Evolutionary conservation across 1,140 invertebrate genomes (phyloP).

Genomic region (Caenorhabditis elegans): DNA sequence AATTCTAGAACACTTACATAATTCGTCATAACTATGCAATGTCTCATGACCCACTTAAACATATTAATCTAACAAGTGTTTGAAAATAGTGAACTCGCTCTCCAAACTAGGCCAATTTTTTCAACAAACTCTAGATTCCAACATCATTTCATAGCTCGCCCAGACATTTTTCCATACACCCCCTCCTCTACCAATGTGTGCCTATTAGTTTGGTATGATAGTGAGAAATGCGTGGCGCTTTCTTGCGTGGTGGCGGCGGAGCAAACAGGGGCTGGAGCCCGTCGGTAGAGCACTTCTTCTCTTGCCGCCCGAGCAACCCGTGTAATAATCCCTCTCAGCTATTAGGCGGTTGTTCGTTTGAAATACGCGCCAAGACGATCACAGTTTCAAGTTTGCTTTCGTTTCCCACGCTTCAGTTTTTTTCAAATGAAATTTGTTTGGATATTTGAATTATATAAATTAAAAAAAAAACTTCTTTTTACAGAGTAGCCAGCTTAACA

Average conservation of each 20-base stretch:
- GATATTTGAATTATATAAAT: neutral
- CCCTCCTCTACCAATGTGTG: neutral
- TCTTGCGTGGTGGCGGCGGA: neutral
- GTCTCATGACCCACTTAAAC: neutral
- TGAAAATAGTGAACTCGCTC: neutral
- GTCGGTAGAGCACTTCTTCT: neutral
- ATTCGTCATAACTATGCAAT: slow-evolving; percentile 3
- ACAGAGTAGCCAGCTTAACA: slow-evolving; percentile 6
- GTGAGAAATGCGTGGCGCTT: slow-evolving; percentile 26
- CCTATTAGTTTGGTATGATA: slow-evolving; percentile 31
- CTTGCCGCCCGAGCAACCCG: neutral
- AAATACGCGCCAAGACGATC: neutral
- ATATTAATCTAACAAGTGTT: neutral
- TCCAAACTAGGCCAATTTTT: neutral
- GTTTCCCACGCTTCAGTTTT: neutral
- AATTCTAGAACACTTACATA: no score
- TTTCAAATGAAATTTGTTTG: neutral
- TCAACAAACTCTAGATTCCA: neutral
- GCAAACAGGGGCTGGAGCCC: slow-evolving; percentile 17
- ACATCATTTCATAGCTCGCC: neutral
- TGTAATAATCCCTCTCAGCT: slow-evolving; percentile 20
- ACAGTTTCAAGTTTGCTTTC: slow-evolving; percentile 23
- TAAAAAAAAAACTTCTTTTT: neutral
- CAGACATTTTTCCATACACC: neutral
- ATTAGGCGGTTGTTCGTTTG: slow-evolving; percentile 31